phyloP scores from a whole-genome alignment of 1,140 invertebrate genomes.

The Bombus confusus region DNA sequence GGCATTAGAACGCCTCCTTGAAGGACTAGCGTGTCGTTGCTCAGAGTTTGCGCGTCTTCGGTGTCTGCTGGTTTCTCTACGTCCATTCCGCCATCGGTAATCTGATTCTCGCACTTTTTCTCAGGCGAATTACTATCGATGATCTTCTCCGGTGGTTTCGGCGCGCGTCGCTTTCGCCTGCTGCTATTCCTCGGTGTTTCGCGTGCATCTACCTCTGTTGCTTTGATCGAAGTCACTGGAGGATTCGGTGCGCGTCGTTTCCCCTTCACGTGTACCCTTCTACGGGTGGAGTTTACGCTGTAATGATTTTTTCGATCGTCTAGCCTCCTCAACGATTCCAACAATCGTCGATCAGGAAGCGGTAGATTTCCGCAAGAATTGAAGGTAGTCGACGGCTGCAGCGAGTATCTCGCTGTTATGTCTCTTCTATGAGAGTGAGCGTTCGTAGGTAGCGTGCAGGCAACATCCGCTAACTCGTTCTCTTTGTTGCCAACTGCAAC shows the following conservation, averaged over 20 bases:
- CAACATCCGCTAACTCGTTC: conserved; percentile 55
- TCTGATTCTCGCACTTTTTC: conserved; percentile 15
- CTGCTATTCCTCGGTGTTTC: conserved; percentile 72
- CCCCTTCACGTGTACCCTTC: conserved; percentile 86
- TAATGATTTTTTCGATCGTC: conserved; percentile 80
- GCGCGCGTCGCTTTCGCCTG: conserved; percentile 84
- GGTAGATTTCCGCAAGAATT: conserved; percentile 83
- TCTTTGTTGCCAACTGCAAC: conserved; percentile 68
- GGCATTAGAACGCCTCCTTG: conserved; percentile 74
- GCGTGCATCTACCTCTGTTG: conserved; percentile 61
- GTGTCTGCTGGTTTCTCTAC: conserved; percentile 39
- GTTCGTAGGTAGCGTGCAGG: conserved; percentile 70
- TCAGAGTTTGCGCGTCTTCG: conserved; percentile 65
- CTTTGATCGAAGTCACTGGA: conserved; percentile 76
- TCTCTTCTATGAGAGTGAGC: conserved; percentile 62
- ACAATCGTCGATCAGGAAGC: conserved; percentile 59
- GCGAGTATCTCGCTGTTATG: conserved; percentile 74
- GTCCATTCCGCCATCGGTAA: conserved; percentile 63
- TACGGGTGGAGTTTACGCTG: conserved; percentile 82
- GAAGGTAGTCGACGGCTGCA: conserved; percentile 80
- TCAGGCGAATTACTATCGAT: conserved; percentile 2
- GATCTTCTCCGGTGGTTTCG: conserved; percentile 82
- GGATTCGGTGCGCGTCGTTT: conserved; percentile 89
- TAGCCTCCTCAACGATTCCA: conserved; percentile 71
- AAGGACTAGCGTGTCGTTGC: conserved; percentile 79